phyloP scores from a whole-genome alignment of 1,140 invertebrate species.

The Atta colombica region DNA sequence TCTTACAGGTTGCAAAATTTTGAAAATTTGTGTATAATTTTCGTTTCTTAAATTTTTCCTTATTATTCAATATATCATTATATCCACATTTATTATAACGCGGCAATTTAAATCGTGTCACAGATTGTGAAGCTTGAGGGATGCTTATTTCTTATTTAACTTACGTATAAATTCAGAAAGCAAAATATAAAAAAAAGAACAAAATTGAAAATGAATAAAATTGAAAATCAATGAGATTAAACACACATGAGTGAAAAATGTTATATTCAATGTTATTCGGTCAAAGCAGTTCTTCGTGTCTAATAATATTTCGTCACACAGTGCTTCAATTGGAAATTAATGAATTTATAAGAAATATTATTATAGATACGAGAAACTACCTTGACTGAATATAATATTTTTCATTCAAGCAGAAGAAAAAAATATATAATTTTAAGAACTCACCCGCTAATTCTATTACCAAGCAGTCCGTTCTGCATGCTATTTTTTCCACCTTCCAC shows the following conservation, averaged over 20 bases:
- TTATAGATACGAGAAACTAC: too few relatives aligned
- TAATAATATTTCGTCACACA: too few relatives aligned
- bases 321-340: too few relatives aligned
- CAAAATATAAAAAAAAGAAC: not conserved
- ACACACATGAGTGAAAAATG: too few relatives aligned
- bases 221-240: too few relatives aligned
- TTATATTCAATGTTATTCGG: too few relatives aligned
- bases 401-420: not conserved
- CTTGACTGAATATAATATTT: not conserved
- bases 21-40: not conserved
- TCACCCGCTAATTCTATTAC: constrained; percentile 49
- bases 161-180: not conserved
- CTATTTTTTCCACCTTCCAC: constrained; percentile 37
- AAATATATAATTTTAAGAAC: constrained; percentile 22
- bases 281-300: too few relatives aligned
- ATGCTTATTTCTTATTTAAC: not conserved
- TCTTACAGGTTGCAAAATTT: not conserved
- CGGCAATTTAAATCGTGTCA: not conserved
- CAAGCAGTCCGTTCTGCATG: constrained; percentile 39
- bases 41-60: not conserved
- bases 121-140: constrained; percentile 37
- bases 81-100: not conserved
- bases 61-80: not conserved
- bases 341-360: too few relatives aligned
- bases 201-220: too few relatives aligned